Conservation (phyloP, 2,797 vertebrate species). For the Pampus argenteus region DNA sequence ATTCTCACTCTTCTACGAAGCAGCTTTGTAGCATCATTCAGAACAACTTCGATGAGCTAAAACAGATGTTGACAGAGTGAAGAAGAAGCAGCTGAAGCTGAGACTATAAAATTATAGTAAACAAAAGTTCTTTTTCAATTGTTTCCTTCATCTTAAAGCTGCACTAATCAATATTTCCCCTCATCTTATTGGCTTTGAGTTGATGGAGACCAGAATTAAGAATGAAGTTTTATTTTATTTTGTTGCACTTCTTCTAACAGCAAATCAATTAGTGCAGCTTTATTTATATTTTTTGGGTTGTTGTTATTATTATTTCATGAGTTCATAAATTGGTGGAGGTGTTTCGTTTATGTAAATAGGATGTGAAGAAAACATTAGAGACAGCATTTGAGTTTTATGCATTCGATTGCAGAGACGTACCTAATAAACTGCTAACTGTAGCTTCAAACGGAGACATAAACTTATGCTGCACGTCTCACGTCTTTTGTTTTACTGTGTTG, state of each 20-base stretch:
- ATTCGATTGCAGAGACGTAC: background rate
- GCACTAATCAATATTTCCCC: background rate
- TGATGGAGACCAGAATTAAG: background rate
- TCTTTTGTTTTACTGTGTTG: no score
- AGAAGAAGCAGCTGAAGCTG: background rate
- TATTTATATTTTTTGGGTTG: no score
- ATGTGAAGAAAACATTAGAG: background rate
- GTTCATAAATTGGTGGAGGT: no score
- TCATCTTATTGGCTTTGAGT: background rate
- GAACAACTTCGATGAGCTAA: no score
- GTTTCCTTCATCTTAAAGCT: background rate
- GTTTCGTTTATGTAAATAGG: background rate
- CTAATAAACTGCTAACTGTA: constrained; percentile 4
- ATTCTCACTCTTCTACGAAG: constrained; percentile 1
- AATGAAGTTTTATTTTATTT: background rate
- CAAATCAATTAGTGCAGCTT: background rate
- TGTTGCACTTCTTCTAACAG: background rate
- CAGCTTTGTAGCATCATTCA: constrained; percentile 3
- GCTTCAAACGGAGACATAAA: background rate
- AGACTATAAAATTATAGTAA: background rate
- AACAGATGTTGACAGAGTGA: no score
- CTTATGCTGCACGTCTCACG: no score
- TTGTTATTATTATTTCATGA: background rate
- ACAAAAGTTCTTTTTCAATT: no score
- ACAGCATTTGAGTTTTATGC: background rate